Evolutionary conservation across 2,888 invertebrate genomes (phyloP).

Genomic region (Acleris literana): DNA sequence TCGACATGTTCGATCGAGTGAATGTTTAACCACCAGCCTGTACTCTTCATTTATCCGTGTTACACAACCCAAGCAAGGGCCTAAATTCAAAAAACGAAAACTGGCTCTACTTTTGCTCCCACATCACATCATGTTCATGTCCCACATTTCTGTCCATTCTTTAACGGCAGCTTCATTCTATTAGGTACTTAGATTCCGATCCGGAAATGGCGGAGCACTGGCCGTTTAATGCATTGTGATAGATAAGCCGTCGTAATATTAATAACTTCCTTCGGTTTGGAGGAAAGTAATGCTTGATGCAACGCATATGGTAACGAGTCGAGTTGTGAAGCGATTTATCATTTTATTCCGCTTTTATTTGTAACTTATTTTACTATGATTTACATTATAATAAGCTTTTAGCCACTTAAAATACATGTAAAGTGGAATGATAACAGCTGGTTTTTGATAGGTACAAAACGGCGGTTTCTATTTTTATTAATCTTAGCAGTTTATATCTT

Average conservation of each 20-base stretch:
- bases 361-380: not conserved
- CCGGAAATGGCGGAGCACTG: conserved; percentile 65
- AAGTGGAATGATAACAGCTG: no score
- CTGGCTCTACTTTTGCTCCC: not conserved
- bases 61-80: no score
- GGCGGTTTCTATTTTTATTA: no score
- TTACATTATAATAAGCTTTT: no score
- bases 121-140: no score
- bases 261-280: conserved; percentile 33
- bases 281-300: conserved; percentile 21
- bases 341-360: not conserved
- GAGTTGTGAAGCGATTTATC: not conserved
- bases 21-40: no score
- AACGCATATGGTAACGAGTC: conserved; percentile 9
- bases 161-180: conserved; percentile 4
- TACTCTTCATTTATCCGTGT: no score
- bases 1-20: no score
- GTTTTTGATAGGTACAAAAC: no score
- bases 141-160: conserved; percentile 1
- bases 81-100: no score
- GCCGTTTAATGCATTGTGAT: conserved; percentile 63
- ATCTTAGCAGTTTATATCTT: no score
- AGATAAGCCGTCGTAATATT: conserved; percentile 49
- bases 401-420: no score
- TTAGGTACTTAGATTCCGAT: conserved; percentile 31